Percentiles rank a stretch among this genome's conserved stretches.
Evolutionary conservation across 2,797 vertebrate species (phyloP).

Genomic region (Columba guinea): DNA sequence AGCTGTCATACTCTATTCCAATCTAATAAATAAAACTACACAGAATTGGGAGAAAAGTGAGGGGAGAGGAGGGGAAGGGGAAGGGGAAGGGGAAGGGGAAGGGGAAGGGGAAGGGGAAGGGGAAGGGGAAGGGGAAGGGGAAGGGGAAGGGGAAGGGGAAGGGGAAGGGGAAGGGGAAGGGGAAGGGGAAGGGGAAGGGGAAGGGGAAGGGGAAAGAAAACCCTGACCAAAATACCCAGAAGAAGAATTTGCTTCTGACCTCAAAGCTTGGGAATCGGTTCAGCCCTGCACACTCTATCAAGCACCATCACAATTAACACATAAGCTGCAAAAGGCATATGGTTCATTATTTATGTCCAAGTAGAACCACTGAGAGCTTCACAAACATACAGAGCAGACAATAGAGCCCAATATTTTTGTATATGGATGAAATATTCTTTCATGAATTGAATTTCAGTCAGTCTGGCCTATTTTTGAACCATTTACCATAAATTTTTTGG

Average conservation of each 20-base stretch:
- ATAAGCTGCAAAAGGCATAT: neutral
- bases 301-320: neutral
- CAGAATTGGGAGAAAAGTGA: neutral
- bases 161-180: too few species aligned
- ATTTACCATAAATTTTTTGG: neutral
- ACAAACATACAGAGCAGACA: neutral
- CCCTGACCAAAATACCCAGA: neutral
- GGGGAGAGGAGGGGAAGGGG: too few species aligned
- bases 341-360: neutral
- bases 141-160: too few species aligned
- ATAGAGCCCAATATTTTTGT: neutral
- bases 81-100: too few species aligned
- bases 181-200: too few species aligned
- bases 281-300: neutral
- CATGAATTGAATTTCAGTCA: conserved; percentile 23
- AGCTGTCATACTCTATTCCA: neutral
- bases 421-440: neutral
- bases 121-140: too few species aligned
- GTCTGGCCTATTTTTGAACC: neutral
- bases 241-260: neutral
- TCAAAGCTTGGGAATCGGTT: neutral
- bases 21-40: neutral
- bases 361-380: neutral
- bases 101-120: too few species aligned
- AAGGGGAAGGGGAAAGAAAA: neutral